These are phyloP conservation scores for Dendroctonus ponderosae DNA, from an alignment of 1,140 invertebrate genomes.

Conservation along the genomic window DNA sequence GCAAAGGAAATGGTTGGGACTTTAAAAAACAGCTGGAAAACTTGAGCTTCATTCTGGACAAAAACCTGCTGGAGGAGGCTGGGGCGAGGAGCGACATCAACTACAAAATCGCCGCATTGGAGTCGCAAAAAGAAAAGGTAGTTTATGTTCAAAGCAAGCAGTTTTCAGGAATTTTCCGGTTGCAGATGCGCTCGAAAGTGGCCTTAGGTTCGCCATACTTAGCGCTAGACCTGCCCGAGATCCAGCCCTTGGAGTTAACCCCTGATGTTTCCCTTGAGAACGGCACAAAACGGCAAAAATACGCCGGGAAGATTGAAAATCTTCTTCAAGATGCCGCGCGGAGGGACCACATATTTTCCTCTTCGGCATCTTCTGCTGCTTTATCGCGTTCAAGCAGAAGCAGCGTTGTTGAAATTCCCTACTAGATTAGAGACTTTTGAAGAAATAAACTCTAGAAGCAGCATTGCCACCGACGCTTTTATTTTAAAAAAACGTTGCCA, in stretches of 20 bases:
- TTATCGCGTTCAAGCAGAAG: slow-evolving; percentile 43
- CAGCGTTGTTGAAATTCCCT: slow-evolving; percentile 44
- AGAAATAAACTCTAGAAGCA: no score
- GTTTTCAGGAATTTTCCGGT: slow-evolving; percentile 10
- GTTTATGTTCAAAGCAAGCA: neutral
- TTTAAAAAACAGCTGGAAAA: slow-evolving; percentile 29
- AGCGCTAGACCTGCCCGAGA: slow-evolving; percentile 48
- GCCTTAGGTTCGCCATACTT: slow-evolving; percentile 53
- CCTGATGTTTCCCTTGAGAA: slow-evolving; percentile 37
- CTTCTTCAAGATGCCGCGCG: slow-evolving; percentile 36
- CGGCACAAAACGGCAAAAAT: slow-evolving; percentile 38
- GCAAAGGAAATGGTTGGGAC: slow-evolving; percentile 2
- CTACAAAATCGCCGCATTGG: slow-evolving; percentile 46
- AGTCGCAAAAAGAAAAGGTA: slow-evolving; percentile 45
- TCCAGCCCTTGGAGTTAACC: slow-evolving; percentile 43
- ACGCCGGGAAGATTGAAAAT: slow-evolving; percentile 41
- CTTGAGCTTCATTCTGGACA: slow-evolving; percentile 39
- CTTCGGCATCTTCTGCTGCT: slow-evolving; percentile 8
- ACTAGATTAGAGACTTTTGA: neutral
- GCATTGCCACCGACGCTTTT: no score
- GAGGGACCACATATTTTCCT: slow-evolving; percentile 19
- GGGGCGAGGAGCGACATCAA: slow-evolving; percentile 40
- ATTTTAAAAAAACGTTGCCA: slow-evolving; percentile 18
- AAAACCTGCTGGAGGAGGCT: slow-evolving; percentile 36
- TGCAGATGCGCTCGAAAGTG: slow-evolving; percentile 50